Evolutionary conservation across 2,113 vertebrate species (phyloP), one percentile per base, ranked within the genome.

Genomic region (Nanger granti): DNA sequence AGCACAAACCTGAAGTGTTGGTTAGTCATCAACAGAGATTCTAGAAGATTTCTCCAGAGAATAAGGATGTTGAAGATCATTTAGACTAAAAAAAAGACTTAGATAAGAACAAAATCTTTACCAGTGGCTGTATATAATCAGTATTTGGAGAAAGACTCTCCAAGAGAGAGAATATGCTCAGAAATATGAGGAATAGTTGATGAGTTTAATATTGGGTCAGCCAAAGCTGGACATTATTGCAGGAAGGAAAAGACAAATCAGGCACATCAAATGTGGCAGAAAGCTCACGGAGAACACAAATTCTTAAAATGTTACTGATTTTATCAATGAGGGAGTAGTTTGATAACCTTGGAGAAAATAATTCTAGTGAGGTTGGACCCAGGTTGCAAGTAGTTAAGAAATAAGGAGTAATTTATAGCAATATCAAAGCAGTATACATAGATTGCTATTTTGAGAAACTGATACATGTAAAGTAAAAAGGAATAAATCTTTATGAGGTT

Each of bases 41-140:
- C 62, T 92, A 95, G 55, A 93, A 79, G 82, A 15, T 96, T 96
- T 93, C n/a, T 87, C 52, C 44, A 87, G 84, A 93, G 87, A 57
- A 94, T 92, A 79, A 87, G 64, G 93, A 95, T 93, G 59, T 64
- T 93, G 90, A 96, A 94, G 44, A 95, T 87, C 55, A 84, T 60
- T 83, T 96, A 69, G 55, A 87, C 12, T 31, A 20, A 59, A 64
- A 41, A 15, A 94, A 84, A 64, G 31, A 31, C 44, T 62, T 55
- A 34, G 26, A n/a, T 87, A 93, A 82, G 49, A 55, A 55, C 24
- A 85, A 57, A 82, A 47, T 8, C 5, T 79, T 84, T 69, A 95
- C n/a, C 60, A 87, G 29, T 60, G 29, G 34, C 17, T 20, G 86
- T 17, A 54, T 52, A 47, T n/a, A 64, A 87, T 82, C 15, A 34